Conservation (phyloP, 1,140 invertebrate species). For the Neotoxoptera formosana region DNA sequence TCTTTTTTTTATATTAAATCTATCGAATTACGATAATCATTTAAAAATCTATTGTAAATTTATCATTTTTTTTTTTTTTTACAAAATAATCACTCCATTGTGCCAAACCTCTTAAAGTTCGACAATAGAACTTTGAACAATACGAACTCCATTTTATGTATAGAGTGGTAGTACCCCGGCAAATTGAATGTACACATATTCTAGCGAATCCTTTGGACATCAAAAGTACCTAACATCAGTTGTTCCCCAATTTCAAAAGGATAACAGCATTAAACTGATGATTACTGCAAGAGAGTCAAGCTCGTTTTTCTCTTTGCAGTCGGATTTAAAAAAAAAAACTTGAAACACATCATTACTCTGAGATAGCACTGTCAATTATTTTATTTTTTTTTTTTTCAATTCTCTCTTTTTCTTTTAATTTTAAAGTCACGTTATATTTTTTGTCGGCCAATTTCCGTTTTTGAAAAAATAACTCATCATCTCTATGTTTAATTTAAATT, state of each 20-base stretch:
- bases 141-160: neutral
- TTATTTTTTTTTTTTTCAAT: neutral
- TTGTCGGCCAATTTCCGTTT: neutral
- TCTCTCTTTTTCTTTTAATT: neutral
- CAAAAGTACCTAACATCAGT: slow-evolving; percentile 14
- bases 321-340: neutral
- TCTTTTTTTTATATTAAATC: neutral
- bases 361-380: neutral
- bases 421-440: neutral
- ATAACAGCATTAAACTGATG: neutral
- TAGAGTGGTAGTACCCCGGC: neutral
- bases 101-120: neutral
- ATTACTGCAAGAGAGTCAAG: neutral
- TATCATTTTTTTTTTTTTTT: slow-evolving; percentile 13
- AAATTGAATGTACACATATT: neutral
- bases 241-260: neutral
- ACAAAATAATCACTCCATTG: neutral
- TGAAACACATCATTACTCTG: neutral
- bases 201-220: neutral
- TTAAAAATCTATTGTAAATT: slow-evolving; percentile 15
- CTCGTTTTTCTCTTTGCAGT: neutral
- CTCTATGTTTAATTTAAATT: neutral
- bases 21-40: neutral
- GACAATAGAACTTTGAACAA: slow-evolving; percentile 3
- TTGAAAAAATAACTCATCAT: neutral